A percentile compares a stretch with the other conserved stretches of the same genome.
Evolutionary conservation across 2,113 vertebrate genomes (phyloP).

Genomic region (Arizona elegans): DNA sequence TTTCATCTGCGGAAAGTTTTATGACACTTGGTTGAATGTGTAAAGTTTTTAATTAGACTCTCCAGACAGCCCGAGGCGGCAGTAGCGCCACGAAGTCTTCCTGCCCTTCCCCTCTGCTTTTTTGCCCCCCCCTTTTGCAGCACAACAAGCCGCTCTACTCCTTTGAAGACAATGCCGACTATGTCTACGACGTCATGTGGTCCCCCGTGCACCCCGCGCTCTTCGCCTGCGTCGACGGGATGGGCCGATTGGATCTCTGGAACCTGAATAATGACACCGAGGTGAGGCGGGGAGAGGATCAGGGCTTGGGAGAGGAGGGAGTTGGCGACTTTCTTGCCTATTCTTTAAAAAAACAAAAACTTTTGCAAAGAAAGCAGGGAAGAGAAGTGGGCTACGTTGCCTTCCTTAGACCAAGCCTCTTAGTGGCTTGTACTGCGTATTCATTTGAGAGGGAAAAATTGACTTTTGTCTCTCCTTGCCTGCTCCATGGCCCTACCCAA

Average conservation of each 20-base stretch:
- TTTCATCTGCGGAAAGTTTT: slow-evolving; percentile 92
- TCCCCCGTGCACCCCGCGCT: slow-evolving; percentile 91
- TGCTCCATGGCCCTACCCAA: not conserved
- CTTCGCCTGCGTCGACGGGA: slow-evolving; percentile 94
- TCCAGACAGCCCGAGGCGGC: slow-evolving; percentile 95
- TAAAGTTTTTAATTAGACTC: slow-evolving; percentile 97
- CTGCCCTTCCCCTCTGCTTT: slow-evolving; percentile 25
- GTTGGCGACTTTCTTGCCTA: slow-evolving; percentile 5
- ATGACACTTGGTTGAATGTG: slow-evolving; percentile 91
- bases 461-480: not conserved
- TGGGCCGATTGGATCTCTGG: slow-evolving; percentile 96
- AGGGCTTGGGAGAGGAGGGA: not conserved
- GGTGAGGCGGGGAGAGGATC: slow-evolving; percentile 72
- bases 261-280: slow-evolving; percentile 98
- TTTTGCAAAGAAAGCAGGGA: not conserved
- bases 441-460: not conserved
- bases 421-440: too few relatives aligned
- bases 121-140: slow-evolving; percentile 65
- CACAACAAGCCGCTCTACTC: slow-evolving; percentile 98
- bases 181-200: slow-evolving; percentile 98
- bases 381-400: not conserved
- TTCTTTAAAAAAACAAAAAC: not conserved
- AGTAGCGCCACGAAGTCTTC: slow-evolving; percentile 94
- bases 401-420: too few relatives aligned
- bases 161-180: slow-evolving; percentile 98